A percentile compares a stretch with the other conserved stretches of the same genome.
phyloP scores from a whole-genome alignment of 2,113 vertebrate species.

The Aleadryas rufinucha region DNA sequence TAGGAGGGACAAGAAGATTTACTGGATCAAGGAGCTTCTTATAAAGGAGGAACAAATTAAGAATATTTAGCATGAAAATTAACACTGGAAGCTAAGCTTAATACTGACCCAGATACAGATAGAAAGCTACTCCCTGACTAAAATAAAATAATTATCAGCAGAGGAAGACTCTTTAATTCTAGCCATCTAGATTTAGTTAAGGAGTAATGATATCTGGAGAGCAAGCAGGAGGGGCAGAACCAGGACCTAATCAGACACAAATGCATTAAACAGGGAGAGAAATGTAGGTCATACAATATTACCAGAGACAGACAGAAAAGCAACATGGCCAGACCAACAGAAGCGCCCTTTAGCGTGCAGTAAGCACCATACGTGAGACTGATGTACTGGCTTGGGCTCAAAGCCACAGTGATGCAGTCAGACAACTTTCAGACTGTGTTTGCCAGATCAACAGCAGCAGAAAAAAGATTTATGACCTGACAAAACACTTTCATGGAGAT shows the following conservation, averaged over 20 bases:
- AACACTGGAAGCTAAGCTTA: slow-evolving; percentile 39
- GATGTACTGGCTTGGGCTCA: not conserved
- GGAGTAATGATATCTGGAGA: not conserved
- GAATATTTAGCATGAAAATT: slow-evolving; percentile 42
- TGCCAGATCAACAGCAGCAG: not conserved
- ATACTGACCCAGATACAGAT: slow-evolving; percentile 30
- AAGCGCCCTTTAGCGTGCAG: not conserved
- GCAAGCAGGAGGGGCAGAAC: not conserved
- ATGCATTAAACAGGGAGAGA: not conserved
- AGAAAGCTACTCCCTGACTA: slow-evolving; percentile 7
- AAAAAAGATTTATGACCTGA: not conserved
- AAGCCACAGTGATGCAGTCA: not conserved
- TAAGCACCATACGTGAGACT: fast-evolving
- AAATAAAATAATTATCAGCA: not conserved
- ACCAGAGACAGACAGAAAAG: not conserved
- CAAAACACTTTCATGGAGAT: not conserved
- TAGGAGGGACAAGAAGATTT: slow-evolving; percentile 50
- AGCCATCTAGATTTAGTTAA: not conserved
- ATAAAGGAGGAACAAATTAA: slow-evolving; percentile 46
- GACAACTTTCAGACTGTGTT: not conserved
- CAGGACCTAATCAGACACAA: not conserved
- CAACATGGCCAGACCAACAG: not conserved
- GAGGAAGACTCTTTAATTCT: not conserved
- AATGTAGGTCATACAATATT: not conserved
- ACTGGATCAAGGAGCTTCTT: slow-evolving; percentile 17